Conservation (phyloP, 2,113 vertebrate species). For the Chionodraco myersi region DNA sequence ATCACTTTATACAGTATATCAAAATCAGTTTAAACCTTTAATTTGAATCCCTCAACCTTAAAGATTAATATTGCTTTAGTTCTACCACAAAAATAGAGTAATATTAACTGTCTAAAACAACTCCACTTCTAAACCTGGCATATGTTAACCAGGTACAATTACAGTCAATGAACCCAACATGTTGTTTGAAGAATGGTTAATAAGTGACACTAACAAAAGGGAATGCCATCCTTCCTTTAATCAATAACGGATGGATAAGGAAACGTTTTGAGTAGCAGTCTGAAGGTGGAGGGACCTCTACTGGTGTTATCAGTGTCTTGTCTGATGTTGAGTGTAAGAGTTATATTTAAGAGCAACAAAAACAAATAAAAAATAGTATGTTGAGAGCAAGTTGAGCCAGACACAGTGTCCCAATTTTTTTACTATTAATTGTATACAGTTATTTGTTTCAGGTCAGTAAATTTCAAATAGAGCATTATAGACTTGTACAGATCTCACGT, state of each 20-base stretch:
- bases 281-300: background rate
- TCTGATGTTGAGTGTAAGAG: background rate
- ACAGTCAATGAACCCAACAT: background rate
- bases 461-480: no score
- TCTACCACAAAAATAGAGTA: no score
- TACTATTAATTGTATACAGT: background rate
- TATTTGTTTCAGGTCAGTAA: no score
- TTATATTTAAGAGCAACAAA: background rate
- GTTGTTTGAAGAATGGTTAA: background rate
- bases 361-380: background rate
- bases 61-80: no score
- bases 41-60: no score
- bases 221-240: background rate
- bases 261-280: background rate
- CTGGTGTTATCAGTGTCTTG: background rate
- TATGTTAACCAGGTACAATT: no score
- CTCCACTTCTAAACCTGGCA: no score
- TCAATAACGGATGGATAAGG: background rate
- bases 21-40: no score
- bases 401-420: background rate
- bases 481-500: no score
- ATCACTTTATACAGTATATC: no score
- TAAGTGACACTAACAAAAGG: background rate
- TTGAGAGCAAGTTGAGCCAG: background rate
- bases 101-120: no score